Base-by-base conservation (phyloP, 2,888 invertebrate genomes). In the Kryphioiulus occultus region DNA sequence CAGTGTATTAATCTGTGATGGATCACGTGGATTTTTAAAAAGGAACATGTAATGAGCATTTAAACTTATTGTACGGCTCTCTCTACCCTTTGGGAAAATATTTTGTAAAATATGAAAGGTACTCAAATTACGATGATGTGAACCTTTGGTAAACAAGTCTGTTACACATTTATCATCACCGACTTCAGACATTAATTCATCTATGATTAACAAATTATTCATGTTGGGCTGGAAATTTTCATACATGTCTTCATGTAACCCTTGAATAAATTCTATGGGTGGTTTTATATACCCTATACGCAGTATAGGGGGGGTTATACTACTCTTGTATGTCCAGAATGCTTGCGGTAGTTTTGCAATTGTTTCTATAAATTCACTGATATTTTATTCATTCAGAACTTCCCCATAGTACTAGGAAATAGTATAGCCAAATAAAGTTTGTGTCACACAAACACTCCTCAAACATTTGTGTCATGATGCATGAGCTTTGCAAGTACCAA, bases 21-120 rank as follows among this genome's bases (percentile, higher is more conserved):
- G 84, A 17, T 84, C 35, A 1, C 84, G 32, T 7, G 84, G 35
- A 84, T 84, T 84, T 84, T 35, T 84, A 84, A 32, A 84, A 32
- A 84, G 17, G 30, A 84, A 19, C 84, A 84, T 84, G n/a, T 84
- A 84, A 84, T 84, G 84, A 15, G n/a, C 5, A 42, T 84, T 84
- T 3, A 84, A 17, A 32, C 35, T 84, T 35, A 84, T 84, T 0
- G 84, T 84, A 0, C 84, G 17, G 7, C 39, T 35, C 30, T 84
- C 42, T 35, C 30, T 32, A 1, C 84, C 83, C 17, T 35, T 83
- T 30, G 83, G 83, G 26, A 83, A 83, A 32, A 83, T 83, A 19
- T 83, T 83, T 7, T 84, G 17, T 35, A n/a, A 17, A n/a, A 84
- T n/a, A 12, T 42, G 35, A n/a, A 35, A 15, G 0, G 7, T 42